Percentiles rank a stretch among this genome's conserved stretches.
Conservation (phyloP, 2,888 invertebrate species). For the Charanyca ferruginea region DNA sequence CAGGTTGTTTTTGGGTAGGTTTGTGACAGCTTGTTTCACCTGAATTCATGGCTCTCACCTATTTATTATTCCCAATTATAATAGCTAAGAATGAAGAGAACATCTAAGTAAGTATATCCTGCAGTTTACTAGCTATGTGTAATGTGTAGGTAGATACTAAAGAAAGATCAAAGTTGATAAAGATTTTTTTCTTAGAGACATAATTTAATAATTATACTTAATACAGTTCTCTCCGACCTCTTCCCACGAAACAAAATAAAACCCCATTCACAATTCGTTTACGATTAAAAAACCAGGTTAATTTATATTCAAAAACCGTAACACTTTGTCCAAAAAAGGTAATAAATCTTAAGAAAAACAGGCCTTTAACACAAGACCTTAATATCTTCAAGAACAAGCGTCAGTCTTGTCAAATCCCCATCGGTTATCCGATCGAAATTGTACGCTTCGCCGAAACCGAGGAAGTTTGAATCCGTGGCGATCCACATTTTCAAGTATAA, state of each 20-base stretch:
- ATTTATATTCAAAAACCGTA: slow-evolving; percentile 29
- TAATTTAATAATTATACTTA: background rate
- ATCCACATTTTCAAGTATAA: slow-evolving; percentile 35
- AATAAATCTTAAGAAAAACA: slow-evolving; percentile 18
- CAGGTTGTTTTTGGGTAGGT: no score
- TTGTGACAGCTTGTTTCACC: no score
- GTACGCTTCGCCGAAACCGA: slow-evolving; percentile 15
- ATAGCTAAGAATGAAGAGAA: no score
- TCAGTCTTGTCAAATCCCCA: slow-evolving; percentile 22
- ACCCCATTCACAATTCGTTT: slow-evolving; percentile 3
- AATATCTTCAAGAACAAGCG: slow-evolving; percentile 18
- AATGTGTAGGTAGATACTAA: no score
- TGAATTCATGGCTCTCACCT: no score
- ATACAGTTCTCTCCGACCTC: background rate
- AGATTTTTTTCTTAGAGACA: no score
- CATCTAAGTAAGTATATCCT: no score
- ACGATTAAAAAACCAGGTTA: slow-evolving; percentile 8
- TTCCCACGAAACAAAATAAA: background rate
- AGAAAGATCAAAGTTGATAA: no score
- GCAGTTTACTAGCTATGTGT: no score
- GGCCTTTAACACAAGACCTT: background rate
- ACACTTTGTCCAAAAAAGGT: slow-evolving; percentile 8
- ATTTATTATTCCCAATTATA: no score
- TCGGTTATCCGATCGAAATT: slow-evolving; percentile 38
- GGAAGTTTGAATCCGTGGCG: slow-evolving; percentile 5